Evolutionary conservation across 2,113 vertebrate genomes (phyloP).

Genomic region (Rhombomys opimus): DNA sequence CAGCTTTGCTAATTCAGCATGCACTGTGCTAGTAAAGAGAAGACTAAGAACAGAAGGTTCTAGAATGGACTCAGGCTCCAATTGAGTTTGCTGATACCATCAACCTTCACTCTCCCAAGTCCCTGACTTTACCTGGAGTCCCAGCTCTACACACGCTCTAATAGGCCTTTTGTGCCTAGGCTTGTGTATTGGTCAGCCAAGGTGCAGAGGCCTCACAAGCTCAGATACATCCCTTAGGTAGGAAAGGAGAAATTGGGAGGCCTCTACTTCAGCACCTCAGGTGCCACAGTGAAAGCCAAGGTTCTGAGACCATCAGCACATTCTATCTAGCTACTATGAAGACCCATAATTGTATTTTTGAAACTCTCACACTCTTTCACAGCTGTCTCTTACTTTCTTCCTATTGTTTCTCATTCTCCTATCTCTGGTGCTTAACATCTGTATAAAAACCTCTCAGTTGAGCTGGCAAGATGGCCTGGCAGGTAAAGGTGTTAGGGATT

Average conservation of each 20-base stretch:
- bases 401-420: not conserved
- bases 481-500: not conserved
- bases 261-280: not conserved
- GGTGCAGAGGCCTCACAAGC: not conserved
- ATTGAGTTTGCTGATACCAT: slow-evolving; percentile 8
- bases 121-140: not conserved
- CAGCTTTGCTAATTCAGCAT: slow-evolving; percentile 76
- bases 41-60: slow-evolving; percentile 62
- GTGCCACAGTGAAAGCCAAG: not conserved
- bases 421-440: not conserved
- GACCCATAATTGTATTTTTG: not conserved
- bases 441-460: not conserved
- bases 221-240: not conserved
- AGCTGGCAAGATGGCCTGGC: not conserved
- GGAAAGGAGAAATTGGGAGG: not conserved
- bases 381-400: not conserved
- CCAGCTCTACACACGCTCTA: not conserved
- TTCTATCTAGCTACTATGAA: not conserved
- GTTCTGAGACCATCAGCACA: not conserved
- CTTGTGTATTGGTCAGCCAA: not conserved
- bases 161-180: not conserved
- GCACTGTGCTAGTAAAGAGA: slow-evolving; percentile 58
- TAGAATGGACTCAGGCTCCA: slow-evolving; percentile 53
- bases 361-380: not conserved
- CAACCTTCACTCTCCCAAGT: not conserved